phyloP scores from a whole-genome alignment of 2,888 invertebrate species.

The Limnephilus rhombicus region DNA sequence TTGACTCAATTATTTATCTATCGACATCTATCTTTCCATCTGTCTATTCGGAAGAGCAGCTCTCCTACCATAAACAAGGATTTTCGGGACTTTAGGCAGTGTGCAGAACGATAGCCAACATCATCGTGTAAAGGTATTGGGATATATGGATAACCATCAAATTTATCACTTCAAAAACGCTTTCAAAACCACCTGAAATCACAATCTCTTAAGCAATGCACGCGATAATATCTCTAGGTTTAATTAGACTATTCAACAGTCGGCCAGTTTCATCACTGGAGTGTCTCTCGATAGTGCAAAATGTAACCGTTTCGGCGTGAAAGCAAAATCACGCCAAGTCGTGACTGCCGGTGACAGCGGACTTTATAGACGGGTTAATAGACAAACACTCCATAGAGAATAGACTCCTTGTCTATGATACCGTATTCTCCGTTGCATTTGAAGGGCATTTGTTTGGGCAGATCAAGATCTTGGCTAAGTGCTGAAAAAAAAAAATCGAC shows the following conservation, averaged over 20 bases:
- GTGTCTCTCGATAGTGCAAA: neutral
- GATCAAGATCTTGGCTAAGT: neutral
- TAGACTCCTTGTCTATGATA: conserved; percentile 21
- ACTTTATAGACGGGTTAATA: conserved; percentile 15
- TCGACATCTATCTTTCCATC: too few relatives aligned
- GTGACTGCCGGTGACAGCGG: conserved; percentile 44
- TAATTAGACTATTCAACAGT: neutral
- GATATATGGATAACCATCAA: too few relatives aligned
- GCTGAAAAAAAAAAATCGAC: too few relatives aligned
- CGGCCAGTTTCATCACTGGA: neutral
- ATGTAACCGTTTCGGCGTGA: conserved; percentile 53
- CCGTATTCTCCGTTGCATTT: neutral
- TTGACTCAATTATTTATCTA: too few relatives aligned
- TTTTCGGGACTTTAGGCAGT: too few relatives aligned
- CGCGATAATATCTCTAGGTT: neutral
- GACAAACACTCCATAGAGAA: neutral
- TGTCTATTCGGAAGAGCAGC: too few relatives aligned
- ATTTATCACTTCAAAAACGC: too few relatives aligned
- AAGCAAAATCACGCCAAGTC: conserved; percentile 62
- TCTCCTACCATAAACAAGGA: too few relatives aligned
- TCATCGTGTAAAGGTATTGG: too few relatives aligned
- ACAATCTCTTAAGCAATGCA: neutral
- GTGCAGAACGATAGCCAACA: too few relatives aligned
- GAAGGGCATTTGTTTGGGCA: neutral
- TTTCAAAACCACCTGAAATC: neutral